Evolutionary conservation across 2,797 vertebrate species (phyloP), one percentile per base, ranked within the genome.

Genomic region (Melanotaenia parkinsoni): DNA sequence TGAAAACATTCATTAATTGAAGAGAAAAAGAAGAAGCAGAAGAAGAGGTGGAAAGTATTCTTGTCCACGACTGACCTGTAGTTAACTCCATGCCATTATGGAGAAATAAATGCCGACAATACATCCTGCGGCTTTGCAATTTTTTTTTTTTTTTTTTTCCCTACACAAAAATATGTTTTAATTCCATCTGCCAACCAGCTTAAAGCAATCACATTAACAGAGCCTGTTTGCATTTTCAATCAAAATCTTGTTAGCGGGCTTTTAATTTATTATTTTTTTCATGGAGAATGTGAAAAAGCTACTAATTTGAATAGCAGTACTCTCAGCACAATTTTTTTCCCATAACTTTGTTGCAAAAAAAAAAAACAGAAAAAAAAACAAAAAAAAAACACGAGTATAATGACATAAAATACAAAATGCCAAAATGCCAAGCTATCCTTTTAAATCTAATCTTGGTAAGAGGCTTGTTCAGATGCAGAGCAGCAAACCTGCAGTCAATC

Each of bases 191-290:
- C 20, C 43, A 5, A 6, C 43, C 47, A 18, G 40, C 40, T 13
- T 18, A 45, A 45, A 45, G 16, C 47, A 54, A 13, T 14, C 38
- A 57, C 43, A 50, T 82, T 54, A 63, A 43, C 26, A 70, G 33
- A 59, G 14, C 63, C 67, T 65, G 74, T 73, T 73, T 76, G 60
- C 38, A 58, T 80, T 73, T 67, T 57, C 47, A 22, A 59, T 85
- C 67, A 86, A 78, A 79, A 59, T 51, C 56, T 79, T 30, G 5
- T 86, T 82, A 86, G 61, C 74, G 75, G 40, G 63, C 16, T 45
- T 45, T 45, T 45, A 18, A 18, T 45, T 45, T 45, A 6, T 18
- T 45, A 13, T 3, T 10, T 80, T 65, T 73, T 63, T 70, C 62
- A 66, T 26, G 28, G 53, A 68, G 24, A 70, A 63, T 50, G 65